phyloP scores from a whole-genome alignment of 2,113 vertebrate genomes.

The Macquaria australasica region DNA sequence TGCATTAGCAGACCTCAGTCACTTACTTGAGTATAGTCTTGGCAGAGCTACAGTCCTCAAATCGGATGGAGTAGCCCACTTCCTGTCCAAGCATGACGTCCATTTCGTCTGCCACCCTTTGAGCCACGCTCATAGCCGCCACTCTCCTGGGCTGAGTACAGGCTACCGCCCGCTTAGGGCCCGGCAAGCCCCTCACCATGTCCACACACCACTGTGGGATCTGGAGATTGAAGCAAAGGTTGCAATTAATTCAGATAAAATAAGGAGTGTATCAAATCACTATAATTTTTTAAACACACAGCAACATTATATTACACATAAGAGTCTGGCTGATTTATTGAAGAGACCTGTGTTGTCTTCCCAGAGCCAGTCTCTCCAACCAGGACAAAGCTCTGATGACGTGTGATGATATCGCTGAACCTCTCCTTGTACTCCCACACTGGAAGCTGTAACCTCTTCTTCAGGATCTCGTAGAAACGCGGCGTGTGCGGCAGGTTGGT shows the following conservation, averaged over 20 bases:
- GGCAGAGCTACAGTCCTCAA: slow-evolving; percentile 98
- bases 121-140: slow-evolving; percentile 97
- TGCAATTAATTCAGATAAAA: neutral
- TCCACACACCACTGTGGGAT: slow-evolving; percentile 99
- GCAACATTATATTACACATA: neutral
- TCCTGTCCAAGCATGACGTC: slow-evolving; percentile 98
- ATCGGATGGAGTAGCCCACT: slow-evolving; percentile 97
- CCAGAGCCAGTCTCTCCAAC: slow-evolving; percentile 99
- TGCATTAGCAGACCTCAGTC: neutral
- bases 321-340: neutral
- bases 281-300: neutral
- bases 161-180: slow-evolving; percentile 94
- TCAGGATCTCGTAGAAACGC: slow-evolving; percentile 96
- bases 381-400: slow-evolving; percentile 96
- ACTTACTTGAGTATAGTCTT: slow-evolving; percentile 97
- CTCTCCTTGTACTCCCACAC: slow-evolving; percentile 99
- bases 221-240: slow-evolving; percentile 73
- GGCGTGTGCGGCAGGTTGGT: slow-evolving; percentile 98
- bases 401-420: slow-evolving; percentile 95
- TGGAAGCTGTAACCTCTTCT: slow-evolving; percentile 95
- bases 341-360: slow-evolving; percentile 96
- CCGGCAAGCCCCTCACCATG: slow-evolving; percentile 91
- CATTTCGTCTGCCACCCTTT: slow-evolving; percentile 98
- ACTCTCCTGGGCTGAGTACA: slow-evolving; percentile 97
- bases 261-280: neutral